These are phyloP conservation scores for Dryococelus australis DNA, from an alignment of 2,888 invertebrate species.

Conservation along the genomic window DNA sequence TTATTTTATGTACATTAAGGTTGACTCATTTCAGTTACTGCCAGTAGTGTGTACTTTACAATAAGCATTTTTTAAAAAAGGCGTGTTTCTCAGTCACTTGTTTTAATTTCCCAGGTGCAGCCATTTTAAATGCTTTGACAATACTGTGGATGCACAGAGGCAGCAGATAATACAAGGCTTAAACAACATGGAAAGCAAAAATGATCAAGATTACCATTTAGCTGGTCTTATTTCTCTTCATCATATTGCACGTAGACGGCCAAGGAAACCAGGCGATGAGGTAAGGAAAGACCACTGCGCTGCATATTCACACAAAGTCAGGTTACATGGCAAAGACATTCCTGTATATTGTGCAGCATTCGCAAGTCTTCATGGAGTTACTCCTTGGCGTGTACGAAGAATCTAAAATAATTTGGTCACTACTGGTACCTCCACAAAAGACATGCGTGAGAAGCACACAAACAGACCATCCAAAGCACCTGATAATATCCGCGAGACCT, in stretches of 20 bases:
- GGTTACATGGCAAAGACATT: too few species aligned
- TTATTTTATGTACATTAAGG: not conserved
- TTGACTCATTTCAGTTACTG: not conserved
- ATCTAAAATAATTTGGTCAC: not conserved
- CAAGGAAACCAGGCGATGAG: too few species aligned
- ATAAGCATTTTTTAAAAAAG: too few species aligned
- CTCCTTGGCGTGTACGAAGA: too few species aligned
- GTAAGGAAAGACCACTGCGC: too few species aligned
- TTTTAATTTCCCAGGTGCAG: not conserved
- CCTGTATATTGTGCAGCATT: too few species aligned
- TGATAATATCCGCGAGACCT: not conserved
- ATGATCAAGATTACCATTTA: not conserved
- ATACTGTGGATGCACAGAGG: not conserved
- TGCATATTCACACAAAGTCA: too few species aligned
- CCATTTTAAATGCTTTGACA: not conserved
- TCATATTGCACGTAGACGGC: not conserved
- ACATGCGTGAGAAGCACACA: not conserved
- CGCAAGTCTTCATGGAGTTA: too few species aligned
- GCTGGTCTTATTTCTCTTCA: conserved; percentile 10
- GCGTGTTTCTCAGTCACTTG: not conserved
- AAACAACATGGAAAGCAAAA: not conserved
- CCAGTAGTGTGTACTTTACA: too few species aligned
- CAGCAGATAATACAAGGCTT: not conserved
- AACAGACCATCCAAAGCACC: not conserved
- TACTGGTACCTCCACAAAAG: not conserved